phyloP scores from a whole-genome alignment of 1,140 invertebrate species.

The Hirudo medicinalis region DNA sequence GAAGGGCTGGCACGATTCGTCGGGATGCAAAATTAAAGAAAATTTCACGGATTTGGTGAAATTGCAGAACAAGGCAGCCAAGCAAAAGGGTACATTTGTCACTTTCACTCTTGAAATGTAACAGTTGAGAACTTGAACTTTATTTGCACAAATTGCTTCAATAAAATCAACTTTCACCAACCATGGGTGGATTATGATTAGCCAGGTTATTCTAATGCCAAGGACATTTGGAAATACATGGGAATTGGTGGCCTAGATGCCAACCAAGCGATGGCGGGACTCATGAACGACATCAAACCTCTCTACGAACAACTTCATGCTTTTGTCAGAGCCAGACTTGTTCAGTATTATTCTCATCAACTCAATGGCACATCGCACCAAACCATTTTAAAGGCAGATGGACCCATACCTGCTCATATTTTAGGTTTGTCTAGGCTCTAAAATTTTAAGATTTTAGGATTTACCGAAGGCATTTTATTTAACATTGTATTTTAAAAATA shows the following conservation, averaged over 20 bases:
- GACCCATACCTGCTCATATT: slow-evolving; percentile 77
- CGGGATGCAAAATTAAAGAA: slow-evolving; percentile 26
- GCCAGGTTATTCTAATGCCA: no score
- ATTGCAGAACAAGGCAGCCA: slow-evolving; percentile 30
- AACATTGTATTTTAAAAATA: no score
- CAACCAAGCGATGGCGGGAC: slow-evolving; percentile 17
- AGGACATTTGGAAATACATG: no score
- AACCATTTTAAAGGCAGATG: slow-evolving; percentile 38
- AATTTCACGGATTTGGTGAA: slow-evolving; percentile 29
- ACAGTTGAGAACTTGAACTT: not conserved
- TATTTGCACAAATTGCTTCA: not conserved
- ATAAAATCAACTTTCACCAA: no score
- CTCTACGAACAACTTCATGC: slow-evolving; percentile 37
- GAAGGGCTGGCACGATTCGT: slow-evolving; percentile 33
- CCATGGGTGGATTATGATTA: no score
- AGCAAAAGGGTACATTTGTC: slow-evolving; percentile 30
- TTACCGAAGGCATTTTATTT: no score
- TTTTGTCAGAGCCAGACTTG: slow-evolving; percentile 30
- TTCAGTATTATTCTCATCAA: slow-evolving; percentile 22
- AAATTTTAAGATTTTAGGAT: no score
- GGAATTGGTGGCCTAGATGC: no score
- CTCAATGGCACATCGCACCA: not conserved
- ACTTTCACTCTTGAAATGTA: not conserved
- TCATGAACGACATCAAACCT: slow-evolving; percentile 32
- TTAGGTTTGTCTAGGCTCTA: slow-evolving; percentile 38